Evolutionary conservation across 2,888 invertebrate species (phyloP).

Genomic region (Xestia c-nigrum): DNA sequence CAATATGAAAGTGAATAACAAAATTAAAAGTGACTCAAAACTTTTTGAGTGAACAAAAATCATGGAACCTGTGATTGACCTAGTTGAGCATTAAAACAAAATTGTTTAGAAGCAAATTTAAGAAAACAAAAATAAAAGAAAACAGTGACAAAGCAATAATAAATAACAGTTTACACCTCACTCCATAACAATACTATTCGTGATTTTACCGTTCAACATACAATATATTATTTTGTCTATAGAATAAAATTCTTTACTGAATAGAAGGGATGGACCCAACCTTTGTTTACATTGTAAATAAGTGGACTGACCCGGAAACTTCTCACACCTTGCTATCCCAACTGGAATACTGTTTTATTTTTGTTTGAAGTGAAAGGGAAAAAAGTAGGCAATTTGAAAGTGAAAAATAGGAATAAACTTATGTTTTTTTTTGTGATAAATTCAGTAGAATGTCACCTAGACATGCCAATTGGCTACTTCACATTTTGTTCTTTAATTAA

Average conservation of each 20-base stretch:
- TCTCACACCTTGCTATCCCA: slow-evolving; percentile 40
- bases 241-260: slow-evolving; percentile 47
- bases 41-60: no score
- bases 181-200: neutral
- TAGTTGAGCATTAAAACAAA: no score
- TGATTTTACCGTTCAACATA: neutral
- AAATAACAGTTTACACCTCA: neutral
- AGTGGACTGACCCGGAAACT: slow-evolving; percentile 68
- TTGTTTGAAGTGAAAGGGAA: slow-evolving; percentile 10
- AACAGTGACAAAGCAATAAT: no score
- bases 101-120: no score
- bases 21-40: neutral
- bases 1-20: neutral
- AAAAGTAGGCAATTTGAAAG: slow-evolving; percentile 3
- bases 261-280: slow-evolving; percentile 34
- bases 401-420: neutral
- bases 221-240: slow-evolving; percentile 12
- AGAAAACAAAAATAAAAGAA: no score
- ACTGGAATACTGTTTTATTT: slow-evolving; percentile 36
- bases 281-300: slow-evolving; percentile 69
- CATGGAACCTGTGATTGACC: no score
- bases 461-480: neutral
- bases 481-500: neutral
- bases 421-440: neutral
- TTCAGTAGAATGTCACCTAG: neutral